These are phyloP conservation scores for Drosophila koepferae DNA, from an alignment of 2,888 invertebrate species.

Conservation along the genomic window DNA sequence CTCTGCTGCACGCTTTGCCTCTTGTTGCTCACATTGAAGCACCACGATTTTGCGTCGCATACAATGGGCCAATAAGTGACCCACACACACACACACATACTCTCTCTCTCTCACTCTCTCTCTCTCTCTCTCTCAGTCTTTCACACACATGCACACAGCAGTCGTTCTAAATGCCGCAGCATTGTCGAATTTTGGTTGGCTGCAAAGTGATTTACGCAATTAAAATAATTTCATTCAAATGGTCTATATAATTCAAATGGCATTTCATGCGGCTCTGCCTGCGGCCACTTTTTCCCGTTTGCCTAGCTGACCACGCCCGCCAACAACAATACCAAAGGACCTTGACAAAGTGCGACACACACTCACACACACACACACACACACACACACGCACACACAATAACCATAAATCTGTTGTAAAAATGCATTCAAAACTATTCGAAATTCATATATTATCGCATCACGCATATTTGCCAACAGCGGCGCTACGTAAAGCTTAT, in stretches of 20 bases:
- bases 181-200: constrained; percentile 72
- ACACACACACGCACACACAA: constrained; percentile 5
- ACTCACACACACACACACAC: constrained; percentile 6
- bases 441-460: constrained; percentile 48
- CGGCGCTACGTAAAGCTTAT: constrained; percentile 9
- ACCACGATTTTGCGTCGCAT: constrained; percentile 47
- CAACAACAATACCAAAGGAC: constrained; percentile 13
- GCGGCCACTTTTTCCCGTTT: constrained; percentile 49
- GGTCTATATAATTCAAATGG: constrained; percentile 78
- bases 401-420: constrained; percentile 53
- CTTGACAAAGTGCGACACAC: constrained; percentile 34
- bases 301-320: constrained; percentile 36
- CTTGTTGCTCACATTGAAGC: constrained; percentile 25
- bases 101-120: too few relatives aligned
- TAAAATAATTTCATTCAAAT: constrained; percentile 81
- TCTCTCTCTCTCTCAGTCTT: background rate
- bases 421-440: constrained; percentile 55
- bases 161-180: constrained; percentile 58
- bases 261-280: constrained; percentile 66
- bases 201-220: constrained; percentile 81
- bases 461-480: constrained; percentile 38
- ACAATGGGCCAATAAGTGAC: constrained; percentile 75
- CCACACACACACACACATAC: constrained; percentile 35
- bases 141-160: constrained; percentile 16
- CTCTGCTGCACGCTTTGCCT: constrained; percentile 7